phyloP scores from a whole-genome alignment of 2,797 vertebrate genomes.

The Schizopygopsis pylzovi region DNA sequence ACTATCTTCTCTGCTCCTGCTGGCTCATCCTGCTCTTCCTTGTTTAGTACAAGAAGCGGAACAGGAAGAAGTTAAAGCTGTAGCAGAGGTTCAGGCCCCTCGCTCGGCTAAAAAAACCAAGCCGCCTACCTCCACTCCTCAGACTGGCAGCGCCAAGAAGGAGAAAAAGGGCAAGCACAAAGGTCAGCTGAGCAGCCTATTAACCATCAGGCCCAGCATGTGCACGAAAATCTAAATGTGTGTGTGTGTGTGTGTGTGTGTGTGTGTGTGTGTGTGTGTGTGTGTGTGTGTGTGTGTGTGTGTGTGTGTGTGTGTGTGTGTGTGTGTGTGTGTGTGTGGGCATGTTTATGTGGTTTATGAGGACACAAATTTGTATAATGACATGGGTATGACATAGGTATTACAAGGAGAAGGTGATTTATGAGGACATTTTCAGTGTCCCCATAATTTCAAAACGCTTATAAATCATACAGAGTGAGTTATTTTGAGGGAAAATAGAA shows the following conservation, averaged over 20 bases:
- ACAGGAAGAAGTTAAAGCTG: constrained; percentile 87
- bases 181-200: constrained; percentile 84
- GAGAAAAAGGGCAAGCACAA: constrained; percentile 96
- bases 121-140: constrained; percentile 85
- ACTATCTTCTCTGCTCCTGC: background rate
- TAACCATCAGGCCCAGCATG: constrained; percentile 32
- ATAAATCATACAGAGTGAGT: too few relatives aligned
- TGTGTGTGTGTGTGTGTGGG: background rate
- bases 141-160: constrained; percentile 89
- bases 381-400: too few relatives aligned
- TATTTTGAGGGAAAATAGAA: too few relatives aligned
- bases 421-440: too few relatives aligned
- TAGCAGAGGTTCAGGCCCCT: constrained; percentile 82
- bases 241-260: constrained; percentile 5
- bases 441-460: too few relatives aligned
- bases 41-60: constrained; percentile 93
- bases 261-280: background rate
- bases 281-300: background rate
- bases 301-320: constrained; percentile 7
- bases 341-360: too few relatives aligned
- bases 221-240: constrained; percentile 29
- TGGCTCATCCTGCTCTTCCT: constrained; percentile 7
- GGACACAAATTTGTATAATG: too few relatives aligned
- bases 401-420: too few relatives aligned
- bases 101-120: constrained; percentile 92